These are phyloP conservation scores for Camponotus pennsylvanicus DNA, from an alignment of 1,140 invertebrate species.

Conservation along the genomic window DNA sequence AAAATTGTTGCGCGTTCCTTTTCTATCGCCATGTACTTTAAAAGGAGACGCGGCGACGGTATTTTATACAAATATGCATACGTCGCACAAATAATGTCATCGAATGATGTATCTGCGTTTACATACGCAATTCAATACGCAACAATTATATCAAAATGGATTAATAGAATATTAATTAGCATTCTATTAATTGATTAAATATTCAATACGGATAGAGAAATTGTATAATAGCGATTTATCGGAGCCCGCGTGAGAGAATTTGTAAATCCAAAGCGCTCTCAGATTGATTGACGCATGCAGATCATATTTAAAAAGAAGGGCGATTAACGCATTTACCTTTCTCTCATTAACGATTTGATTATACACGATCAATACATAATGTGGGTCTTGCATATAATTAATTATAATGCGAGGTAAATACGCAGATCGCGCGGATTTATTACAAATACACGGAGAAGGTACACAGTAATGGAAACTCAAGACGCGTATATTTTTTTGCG, in stretches of 20 bases:
- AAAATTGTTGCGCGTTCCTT: constrained; percentile 12
- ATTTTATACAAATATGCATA: constrained; percentile 35
- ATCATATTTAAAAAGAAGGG: constrained; percentile 63
- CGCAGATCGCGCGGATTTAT: not conserved
- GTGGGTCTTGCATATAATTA: not conserved
- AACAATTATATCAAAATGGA: constrained; percentile 72
- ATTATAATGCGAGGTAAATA: constrained; percentile 9
- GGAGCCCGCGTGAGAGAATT: constrained; percentile 48
- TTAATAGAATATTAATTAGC: constrained; percentile 76
- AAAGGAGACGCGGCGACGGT: not conserved
- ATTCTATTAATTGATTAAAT: constrained; percentile 73
- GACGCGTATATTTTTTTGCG: constrained; percentile 11
- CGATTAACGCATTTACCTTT: constrained; percentile 64
- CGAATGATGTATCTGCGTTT: constrained; percentile 50
- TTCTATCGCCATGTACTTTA: not conserved
- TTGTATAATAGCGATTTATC: constrained; percentile 69
- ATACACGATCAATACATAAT: constrained; percentile 34
- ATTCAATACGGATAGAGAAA: constrained; percentile 70
- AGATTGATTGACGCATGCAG: constrained; percentile 34
- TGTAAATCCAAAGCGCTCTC: constrained; percentile 60
- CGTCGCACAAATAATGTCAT: constrained; percentile 59
- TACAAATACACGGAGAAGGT: not conserved
- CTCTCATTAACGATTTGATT: constrained; percentile 58
- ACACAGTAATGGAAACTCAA: not conserved
- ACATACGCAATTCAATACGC: constrained; percentile 54